A percentile compares a stretch with the other conserved stretches of the same genome.
Evolutionary conservation across 2,888 invertebrate genomes (phyloP).

Genomic region (Nephrocerus scutellatus): DNA sequence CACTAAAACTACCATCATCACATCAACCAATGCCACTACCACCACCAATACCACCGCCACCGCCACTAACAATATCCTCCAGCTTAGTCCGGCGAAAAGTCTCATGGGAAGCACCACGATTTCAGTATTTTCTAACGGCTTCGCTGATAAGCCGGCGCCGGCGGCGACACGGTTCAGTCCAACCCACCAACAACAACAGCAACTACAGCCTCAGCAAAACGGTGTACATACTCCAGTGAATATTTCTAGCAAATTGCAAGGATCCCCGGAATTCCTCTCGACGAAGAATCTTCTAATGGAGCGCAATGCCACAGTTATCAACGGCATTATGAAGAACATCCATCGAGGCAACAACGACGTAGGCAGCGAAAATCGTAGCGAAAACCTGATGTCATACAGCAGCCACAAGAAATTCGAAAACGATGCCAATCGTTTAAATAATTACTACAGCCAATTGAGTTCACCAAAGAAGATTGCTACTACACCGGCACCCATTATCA

Average conservation of each 20-base stretch:
- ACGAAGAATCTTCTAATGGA: slow-evolving; percentile 43
- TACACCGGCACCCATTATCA: too few relatives aligned
- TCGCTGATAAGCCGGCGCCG: slow-evolving; percentile 10
- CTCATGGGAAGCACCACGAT: slow-evolving; percentile 16
- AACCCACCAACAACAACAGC: slow-evolving; percentile 32
- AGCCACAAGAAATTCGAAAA: slow-evolving; percentile 45
- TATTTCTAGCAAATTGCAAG: slow-evolving; percentile 25
- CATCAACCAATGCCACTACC: slow-evolving; percentile 28
- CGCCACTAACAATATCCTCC: too few relatives aligned
- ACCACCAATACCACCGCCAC: too few relatives aligned
- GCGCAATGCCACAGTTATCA: slow-evolving; percentile 42
- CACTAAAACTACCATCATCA: slow-evolving; percentile 19
- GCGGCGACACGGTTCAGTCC: slow-evolving; percentile 22
- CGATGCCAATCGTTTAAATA: slow-evolving; percentile 45
- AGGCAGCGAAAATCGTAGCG: background rate
- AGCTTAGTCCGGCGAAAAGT: slow-evolving; percentile 11
- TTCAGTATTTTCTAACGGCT: slow-evolving; percentile 18
- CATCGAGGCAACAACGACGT: slow-evolving; percentile 23
- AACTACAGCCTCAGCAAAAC: slow-evolving; percentile 37
- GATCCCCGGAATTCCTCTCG: slow-evolving; percentile 38
- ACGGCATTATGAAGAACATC: slow-evolving; percentile 44
- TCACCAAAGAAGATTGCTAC: slow-evolving; percentile 43
- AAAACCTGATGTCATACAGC: slow-evolving; percentile 17
- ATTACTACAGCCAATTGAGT: slow-evolving; percentile 41
- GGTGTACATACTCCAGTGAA: slow-evolving; percentile 22